Evolutionary conservation across 2,888 invertebrate genomes (phyloP), one percentile per base, ranked within the genome.

Genomic region (Eurytoma californica): DNA sequence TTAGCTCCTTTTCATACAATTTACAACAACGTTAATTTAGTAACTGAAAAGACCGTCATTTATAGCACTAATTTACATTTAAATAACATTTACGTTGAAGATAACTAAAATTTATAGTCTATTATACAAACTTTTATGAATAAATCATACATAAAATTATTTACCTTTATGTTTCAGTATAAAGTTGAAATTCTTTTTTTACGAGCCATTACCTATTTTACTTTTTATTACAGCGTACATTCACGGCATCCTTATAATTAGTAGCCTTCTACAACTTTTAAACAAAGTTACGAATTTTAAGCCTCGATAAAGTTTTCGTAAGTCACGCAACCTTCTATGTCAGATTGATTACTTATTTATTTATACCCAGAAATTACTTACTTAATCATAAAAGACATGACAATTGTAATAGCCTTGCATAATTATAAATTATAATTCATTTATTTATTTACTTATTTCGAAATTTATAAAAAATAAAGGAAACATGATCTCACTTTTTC

Each of bases 11-110:
- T 74, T 70, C 77, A 66, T 74, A 72, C 73, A 74, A 80, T 77
- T 80, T 80, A 80, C 77, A 80, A 80, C 77, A 77, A 80, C 73
- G 74, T 80, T 80, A 80, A 77, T 77, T 80, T 77, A 69, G 77
- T 76, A 75, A 80, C 73, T 80, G 73, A 73, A 77, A 69, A 77
- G 80, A 69, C 65, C 61, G 58, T 70, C 69, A 80, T 80, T 80
- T 80, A 77, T 80, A 73, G 77, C 58, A 39, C 80, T 77, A 77
- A 80, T 80, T 80, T 80, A 80, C 80, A 80, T 80, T 77, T 80
- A 77, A 80, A 80, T 80, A 80, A 77, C 80, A 80, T 80, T 77
- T 73, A 61, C 80, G 73, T 49, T 77, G 73, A 77, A 74, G 80
- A 80, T 80, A 80, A 76, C 68, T 72, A 68, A 72, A 73, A 80